Evolutionary conservation across 2,888 invertebrate species (phyloP), one percentile per base, ranked within the genome.

Genomic region (Clepsis dumicolana): DNA sequence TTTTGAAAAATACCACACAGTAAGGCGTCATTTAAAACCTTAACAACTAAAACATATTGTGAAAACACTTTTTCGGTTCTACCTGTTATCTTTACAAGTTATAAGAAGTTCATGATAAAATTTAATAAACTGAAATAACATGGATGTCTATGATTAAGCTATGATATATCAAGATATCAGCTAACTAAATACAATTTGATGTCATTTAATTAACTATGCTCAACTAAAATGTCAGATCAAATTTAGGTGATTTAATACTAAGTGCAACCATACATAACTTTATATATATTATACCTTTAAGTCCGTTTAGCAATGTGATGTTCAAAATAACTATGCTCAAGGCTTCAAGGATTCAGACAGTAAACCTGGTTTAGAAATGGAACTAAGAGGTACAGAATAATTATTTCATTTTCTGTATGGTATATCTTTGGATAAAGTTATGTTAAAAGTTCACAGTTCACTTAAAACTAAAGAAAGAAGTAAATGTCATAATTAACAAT

Each of bases 1-100:
- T 57, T 74, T 72, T 72, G 73, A 76, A 77, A 67, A 77, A 79
- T 80, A 81, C 81, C 80, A 80, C 77, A 75, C 78, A 80, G 78
- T 75, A 81, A 72, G 69, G 65, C 69, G 61, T 32, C 16, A 32
- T 14, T 54, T 27, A 50, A 61, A 67, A 56, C 56, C 50, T 67
- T 68, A 63, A 12, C 12, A 16, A 29, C 38, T 25, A 62, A 71
- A 71, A 72, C 65, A 71, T 68, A 71, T 64, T 75, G 73, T 50
- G 71, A 35, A 75, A 72, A 77, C 62, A 73, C 72, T 73, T 72
- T 73, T 73, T 74, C 18, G n/a, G n/a, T n/a, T 52, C 59, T 52
- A 50, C 53, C 16, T 35, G 57, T 56, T 29, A 32, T 66, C 32
- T 54, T 54, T 56, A 35, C 21, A 53, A 4, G 44, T 18, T 57